A percentile compares a stretch with the other conserved stretches of the same genome.
phyloP scores from a whole-genome alignment of 2,888 invertebrate species.

The Nymphalis urticae region DNA sequence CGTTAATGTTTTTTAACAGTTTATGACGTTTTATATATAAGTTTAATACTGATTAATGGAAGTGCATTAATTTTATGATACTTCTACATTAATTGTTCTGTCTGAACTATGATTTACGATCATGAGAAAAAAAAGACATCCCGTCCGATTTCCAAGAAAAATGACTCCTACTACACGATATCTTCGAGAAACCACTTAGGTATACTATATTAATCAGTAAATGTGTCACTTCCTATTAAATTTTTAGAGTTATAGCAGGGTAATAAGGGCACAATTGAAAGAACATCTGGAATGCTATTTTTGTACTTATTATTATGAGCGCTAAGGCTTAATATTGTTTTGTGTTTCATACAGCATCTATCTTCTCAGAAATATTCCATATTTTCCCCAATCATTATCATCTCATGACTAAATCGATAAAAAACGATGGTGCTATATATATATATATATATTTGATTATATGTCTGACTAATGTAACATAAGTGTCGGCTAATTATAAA shows the following conservation, averaged over 20 bases:
- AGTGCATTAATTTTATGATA: background rate
- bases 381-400: background rate
- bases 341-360: no score
- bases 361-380: background rate
- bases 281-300: background rate
- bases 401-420: constrained; percentile 23
- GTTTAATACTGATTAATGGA: background rate
- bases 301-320: background rate
- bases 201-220: background rate
- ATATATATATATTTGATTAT: constrained; percentile 9
- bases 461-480: constrained; percentile 7
- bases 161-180: constrained; percentile 9
- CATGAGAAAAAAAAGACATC: constrained; percentile 22
- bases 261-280: background rate
- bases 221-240: constrained; percentile 27
- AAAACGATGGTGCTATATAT: constrained; percentile 11
- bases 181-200: background rate
- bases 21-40: background rate
- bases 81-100: background rate
- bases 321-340: background rate
- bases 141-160: constrained; percentile 27
- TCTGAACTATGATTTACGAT: background rate
- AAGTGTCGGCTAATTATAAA: no score
- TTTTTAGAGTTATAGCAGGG: background rate
- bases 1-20: background rate